Percentiles rank a stretch among this genome's conserved stretches.
phyloP scores from a whole-genome alignment of 2,888 invertebrate genomes.

The Eucera pruinosa region DNA sequence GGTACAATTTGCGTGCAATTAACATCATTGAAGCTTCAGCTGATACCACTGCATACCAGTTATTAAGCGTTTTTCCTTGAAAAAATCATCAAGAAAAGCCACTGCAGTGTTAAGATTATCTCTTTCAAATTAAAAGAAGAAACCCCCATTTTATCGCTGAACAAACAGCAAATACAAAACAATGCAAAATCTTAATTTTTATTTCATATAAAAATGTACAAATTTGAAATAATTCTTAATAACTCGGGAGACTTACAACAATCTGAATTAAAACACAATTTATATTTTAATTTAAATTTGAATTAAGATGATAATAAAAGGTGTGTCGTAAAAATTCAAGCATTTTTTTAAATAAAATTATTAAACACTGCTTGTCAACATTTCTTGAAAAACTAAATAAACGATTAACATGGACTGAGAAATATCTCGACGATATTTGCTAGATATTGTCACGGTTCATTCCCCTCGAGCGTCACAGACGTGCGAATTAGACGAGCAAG shows the following conservation, averaged over 20 bases:
- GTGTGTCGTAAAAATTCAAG: too few relatives aligned
- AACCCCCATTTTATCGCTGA: neutral
- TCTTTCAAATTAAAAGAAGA: neutral
- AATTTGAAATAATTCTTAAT: too few relatives aligned
- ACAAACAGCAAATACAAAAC: neutral
- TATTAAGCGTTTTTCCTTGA: neutral
- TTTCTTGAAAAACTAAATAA: too few relatives aligned
- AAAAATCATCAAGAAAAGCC: neutral
- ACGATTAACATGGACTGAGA: too few relatives aligned
- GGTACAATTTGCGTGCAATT: constrained; percentile 42
- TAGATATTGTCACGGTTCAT: constrained; percentile 30
- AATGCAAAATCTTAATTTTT: too few relatives aligned
- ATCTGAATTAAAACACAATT: too few relatives aligned
- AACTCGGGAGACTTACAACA: too few relatives aligned
- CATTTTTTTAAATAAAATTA: neutral
- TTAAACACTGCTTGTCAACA: neutral
- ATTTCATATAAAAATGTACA: too few relatives aligned
- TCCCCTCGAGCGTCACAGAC: constrained; percentile 42
- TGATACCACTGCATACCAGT: constrained; percentile 1
- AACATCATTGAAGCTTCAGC: constrained; percentile 21
- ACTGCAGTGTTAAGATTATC: too few relatives aligned
- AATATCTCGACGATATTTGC: neutral
- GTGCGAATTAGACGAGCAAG: constrained; percentile 39
- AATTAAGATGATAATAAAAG: too few relatives aligned
- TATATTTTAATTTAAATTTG: too few relatives aligned